Evolutionary conservation across 2,797 vertebrate species (phyloP).

Genomic region (Poecilia wingei): DNA sequence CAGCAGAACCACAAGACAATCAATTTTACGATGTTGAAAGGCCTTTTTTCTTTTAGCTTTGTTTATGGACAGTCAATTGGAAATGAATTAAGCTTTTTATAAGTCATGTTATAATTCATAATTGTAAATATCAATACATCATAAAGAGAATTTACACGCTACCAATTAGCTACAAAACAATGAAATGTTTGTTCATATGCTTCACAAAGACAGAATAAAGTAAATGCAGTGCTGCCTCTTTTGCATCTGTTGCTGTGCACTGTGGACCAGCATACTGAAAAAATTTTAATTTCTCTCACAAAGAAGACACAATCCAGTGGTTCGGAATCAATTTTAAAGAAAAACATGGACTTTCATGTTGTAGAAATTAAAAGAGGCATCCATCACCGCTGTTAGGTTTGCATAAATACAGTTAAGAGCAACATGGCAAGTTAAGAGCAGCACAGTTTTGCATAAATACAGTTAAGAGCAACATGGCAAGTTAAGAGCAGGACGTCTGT

Average conservation of each 20-base stretch:
- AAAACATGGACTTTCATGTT: background rate
- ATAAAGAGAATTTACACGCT: background rate
- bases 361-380: background rate
- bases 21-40: background rate
- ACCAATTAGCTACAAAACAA: background rate
- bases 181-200: background rate
- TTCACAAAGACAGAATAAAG: background rate
- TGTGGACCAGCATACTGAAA: background rate
- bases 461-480: background rate
- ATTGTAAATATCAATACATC: background rate
- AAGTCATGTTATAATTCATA: background rate
- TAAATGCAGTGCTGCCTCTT: background rate
- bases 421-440: background rate
- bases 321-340: background rate
- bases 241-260: background rate
- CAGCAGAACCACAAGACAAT: background rate
- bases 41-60: background rate
- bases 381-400: background rate
- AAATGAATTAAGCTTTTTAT: background rate
- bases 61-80: background rate
- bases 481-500: background rate
- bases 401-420: background rate
- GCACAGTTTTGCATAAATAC: background rate
- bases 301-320: background rate
- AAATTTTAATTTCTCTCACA: background rate